A percentile compares a stretch with the other conserved stretches of the same genome.
These are phyloP conservation scores for Parnassius glacialis DNA, from an alignment of 2,888 invertebrate species.

Conservation along the genomic window DNA sequence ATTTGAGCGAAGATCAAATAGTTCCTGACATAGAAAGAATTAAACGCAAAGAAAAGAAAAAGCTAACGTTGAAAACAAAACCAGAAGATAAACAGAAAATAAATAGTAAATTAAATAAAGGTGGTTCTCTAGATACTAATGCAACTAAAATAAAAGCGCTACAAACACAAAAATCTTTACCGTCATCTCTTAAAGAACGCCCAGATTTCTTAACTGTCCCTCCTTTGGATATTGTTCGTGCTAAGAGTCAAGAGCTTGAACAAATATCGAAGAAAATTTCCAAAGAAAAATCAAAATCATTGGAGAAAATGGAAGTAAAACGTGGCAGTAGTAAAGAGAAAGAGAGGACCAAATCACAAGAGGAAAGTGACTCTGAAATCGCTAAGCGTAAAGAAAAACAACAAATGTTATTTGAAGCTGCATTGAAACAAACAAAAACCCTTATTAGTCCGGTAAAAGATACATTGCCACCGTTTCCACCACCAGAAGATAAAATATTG, in stretches of 20 bases:
- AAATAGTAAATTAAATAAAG: slow-evolving; percentile 68
- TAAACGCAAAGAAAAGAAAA: slow-evolving; percentile 74
- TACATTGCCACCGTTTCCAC: slow-evolving; percentile 85
- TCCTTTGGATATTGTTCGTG: slow-evolving; percentile 78
- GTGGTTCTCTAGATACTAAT: slow-evolving; percentile 73
- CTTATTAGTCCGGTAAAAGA: slow-evolving; percentile 88
- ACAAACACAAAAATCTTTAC: slow-evolving; percentile 79
- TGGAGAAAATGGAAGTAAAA: slow-evolving; percentile 84
- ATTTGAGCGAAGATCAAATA: slow-evolving; percentile 76
- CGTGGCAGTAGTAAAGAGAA: slow-evolving; percentile 77
- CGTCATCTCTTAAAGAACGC: slow-evolving; percentile 75
- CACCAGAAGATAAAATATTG: slow-evolving; percentile 86
- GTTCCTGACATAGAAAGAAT: slow-evolving; percentile 76
- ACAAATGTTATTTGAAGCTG: slow-evolving; percentile 87
- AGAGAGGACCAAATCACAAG: slow-evolving; percentile 86
- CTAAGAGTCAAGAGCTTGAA: slow-evolving; percentile 83
- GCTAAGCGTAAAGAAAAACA: slow-evolving; percentile 88
- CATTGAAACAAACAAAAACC: slow-evolving; percentile 87
- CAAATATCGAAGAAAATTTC: slow-evolving; percentile 72
- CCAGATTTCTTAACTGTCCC: slow-evolving; percentile 78
- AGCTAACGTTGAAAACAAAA: slow-evolving; percentile 67
- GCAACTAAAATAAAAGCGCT: slow-evolving; percentile 70
- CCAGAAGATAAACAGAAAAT: slow-evolving; percentile 70
- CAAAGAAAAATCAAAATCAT: slow-evolving; percentile 85
- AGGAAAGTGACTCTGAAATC: slow-evolving; percentile 86